phyloP scores from a whole-genome alignment of 2,888 invertebrate species.

The Drosophila koepferae region DNA sequence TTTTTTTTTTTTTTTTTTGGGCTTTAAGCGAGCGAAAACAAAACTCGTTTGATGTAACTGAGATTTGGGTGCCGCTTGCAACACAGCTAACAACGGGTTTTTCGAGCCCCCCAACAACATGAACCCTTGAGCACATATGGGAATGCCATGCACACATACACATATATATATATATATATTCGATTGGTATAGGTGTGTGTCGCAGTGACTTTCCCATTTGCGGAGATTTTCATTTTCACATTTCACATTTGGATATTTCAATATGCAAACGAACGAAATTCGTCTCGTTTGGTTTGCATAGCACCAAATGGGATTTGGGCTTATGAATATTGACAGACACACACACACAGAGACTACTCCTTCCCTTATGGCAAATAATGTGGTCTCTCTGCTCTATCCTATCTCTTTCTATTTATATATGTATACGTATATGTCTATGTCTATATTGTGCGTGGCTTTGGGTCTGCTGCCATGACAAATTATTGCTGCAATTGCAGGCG shows the following conservation, averaged over 20 bases:
- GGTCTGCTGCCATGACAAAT: constrained; percentile 44
- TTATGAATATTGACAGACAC: constrained; percentile 64
- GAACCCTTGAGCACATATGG: constrained; percentile 72
- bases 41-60: constrained; percentile 72
- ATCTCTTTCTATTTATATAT: neutral
- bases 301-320: constrained; percentile 70
- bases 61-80: constrained; percentile 49
- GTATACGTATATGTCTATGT: constrained; percentile 13
- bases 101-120: constrained; percentile 50
- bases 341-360: neutral
- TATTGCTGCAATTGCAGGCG: constrained; percentile 48
- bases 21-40: constrained; percentile 39
- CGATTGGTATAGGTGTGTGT: constrained; percentile 25
- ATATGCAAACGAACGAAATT: constrained; percentile 75
- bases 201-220: constrained; percentile 75
- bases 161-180: neutral
- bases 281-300: constrained; percentile 50
- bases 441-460: constrained; percentile 15
- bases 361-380: constrained; percentile 5
- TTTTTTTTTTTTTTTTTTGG: constrained; percentile 10
- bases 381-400: constrained; percentile 6
- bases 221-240: constrained; percentile 70
- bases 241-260: constrained; percentile 72
- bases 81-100: constrained; percentile 63
- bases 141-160: constrained; percentile 40